Conservation (phyloP, 2,888 invertebrate genomes). For the Adineta ricciae region DNA sequence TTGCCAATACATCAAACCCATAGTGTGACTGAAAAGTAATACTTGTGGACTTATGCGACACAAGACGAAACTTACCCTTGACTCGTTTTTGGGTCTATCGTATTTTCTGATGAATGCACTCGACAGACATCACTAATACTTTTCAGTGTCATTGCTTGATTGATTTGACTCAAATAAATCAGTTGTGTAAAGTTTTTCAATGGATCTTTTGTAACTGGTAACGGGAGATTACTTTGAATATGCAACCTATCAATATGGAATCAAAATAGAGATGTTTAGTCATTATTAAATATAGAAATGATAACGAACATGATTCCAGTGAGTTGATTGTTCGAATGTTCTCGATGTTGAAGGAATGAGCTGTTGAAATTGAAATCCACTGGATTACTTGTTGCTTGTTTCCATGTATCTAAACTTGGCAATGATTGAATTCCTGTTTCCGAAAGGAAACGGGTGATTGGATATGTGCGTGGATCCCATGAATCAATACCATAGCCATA, state of each 20-base stretch:
- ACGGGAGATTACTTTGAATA: neutral
- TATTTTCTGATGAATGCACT: neutral
- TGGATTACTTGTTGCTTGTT: conserved; percentile 51
- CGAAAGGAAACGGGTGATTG: conserved; percentile 73
- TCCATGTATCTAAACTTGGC: conserved; percentile 64
- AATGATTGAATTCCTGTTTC: conserved; percentile 90
- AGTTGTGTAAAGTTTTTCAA: neutral
- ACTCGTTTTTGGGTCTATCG: conserved; percentile 13
- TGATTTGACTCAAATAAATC: conserved; percentile 46
- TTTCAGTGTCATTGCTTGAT: conserved; percentile 77
- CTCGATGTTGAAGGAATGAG: neutral
- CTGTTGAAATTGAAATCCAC: conserved; percentile 45
- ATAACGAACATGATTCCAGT: too few relatives aligned
- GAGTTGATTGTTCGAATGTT: neutral
- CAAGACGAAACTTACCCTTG: neutral
- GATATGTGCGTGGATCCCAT: conserved; percentile 53
- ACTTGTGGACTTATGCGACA: neutral
- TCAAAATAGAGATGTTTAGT: neutral
- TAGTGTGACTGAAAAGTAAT: neutral
- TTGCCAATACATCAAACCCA: conserved; percentile 91
- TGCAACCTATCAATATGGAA: neutral
- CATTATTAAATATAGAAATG: too few relatives aligned
- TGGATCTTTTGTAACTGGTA: neutral
- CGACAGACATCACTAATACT: conserved; percentile 73
- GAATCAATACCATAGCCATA: conserved; percentile 26